Conservation (phyloP, 2,113 vertebrate genomes). For the Oxyruncus cristatus region DNA sequence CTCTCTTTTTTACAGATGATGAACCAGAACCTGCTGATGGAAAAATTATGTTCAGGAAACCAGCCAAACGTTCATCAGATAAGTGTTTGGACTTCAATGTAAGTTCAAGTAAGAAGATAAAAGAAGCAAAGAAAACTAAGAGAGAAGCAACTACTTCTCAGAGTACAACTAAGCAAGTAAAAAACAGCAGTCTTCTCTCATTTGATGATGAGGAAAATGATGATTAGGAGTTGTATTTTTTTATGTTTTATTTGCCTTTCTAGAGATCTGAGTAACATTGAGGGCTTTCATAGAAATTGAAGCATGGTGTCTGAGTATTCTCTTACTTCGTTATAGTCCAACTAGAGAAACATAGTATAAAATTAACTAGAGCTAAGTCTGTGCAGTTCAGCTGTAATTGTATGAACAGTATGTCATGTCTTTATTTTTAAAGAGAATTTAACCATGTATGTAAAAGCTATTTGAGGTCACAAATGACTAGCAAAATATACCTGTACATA, state of each 20-base stretch:
- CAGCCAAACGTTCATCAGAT: slow-evolving; percentile 86
- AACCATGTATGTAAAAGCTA: not conserved
- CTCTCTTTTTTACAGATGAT: slow-evolving; percentile 72
- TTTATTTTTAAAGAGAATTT: not conserved
- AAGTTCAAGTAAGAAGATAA: slow-evolving; percentile 91
- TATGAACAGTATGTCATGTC: not conserved
- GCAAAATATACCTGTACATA: not conserved
- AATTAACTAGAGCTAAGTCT: not conserved
- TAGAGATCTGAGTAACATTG: not conserved
- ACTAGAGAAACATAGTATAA: not conserved
- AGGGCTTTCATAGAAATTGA: not conserved
- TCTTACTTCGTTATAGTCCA: not conserved
- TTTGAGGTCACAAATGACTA: not conserved
- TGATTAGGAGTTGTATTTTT: slow-evolving; percentile 67
- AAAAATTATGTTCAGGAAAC: slow-evolving; percentile 94
- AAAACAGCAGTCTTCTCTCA: slow-evolving; percentile 93
- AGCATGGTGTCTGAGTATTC: not conserved
- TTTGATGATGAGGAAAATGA: slow-evolving; percentile 91
- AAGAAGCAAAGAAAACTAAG: slow-evolving; percentile 57
- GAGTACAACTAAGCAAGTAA: slow-evolving; percentile 82
- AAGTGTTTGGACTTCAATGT: slow-evolving; percentile 85
- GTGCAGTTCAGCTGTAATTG: not conserved
- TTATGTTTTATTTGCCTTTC: not conserved
- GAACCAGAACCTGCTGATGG: slow-evolving; percentile 80
- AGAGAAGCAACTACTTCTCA: slow-evolving; percentile 61